phyloP scores from a whole-genome alignment of 2,113 vertebrate species.

The Brachyhypopomus occidentalis region DNA sequence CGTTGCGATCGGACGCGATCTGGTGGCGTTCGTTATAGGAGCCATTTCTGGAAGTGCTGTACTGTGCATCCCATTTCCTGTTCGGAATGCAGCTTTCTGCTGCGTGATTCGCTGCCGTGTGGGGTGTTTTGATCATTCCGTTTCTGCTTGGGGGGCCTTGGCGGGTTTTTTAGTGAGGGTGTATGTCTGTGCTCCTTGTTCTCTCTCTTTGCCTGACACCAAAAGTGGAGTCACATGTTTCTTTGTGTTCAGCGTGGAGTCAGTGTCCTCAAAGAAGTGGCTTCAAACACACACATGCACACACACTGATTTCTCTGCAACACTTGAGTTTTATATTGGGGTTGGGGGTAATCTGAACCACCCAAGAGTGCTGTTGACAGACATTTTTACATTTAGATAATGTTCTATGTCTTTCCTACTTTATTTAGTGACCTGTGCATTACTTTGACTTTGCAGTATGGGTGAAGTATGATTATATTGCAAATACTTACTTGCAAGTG shows the following conservation, averaged over 20 bases:
- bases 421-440: background rate
- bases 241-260: conserved; percentile 28
- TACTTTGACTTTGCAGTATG: too few relatives aligned
- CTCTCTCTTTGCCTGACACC: background rate
- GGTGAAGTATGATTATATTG: background rate
- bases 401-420: background rate
- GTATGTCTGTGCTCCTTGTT: background rate
- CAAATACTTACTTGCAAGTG: background rate
- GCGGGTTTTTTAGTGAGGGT: background rate
- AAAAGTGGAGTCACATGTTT: conserved; percentile 69
- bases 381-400: background rate
- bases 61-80: background rate
- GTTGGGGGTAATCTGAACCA: background rate
- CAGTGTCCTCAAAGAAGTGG: conserved; percentile 22
- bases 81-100: background rate
- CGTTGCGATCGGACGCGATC: background rate
- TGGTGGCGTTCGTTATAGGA: conserved; percentile 7
- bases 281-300: conserved; percentile 15
- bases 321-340: conserved; percentile 22
- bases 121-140: background rate
- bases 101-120: background rate
- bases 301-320: conserved; percentile 20
- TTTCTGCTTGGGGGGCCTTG: background rate
- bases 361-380: background rate
- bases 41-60: background rate